Base-by-base conservation (phyloP, 2,797 vertebrate species). In the Anas georgica region DNA sequence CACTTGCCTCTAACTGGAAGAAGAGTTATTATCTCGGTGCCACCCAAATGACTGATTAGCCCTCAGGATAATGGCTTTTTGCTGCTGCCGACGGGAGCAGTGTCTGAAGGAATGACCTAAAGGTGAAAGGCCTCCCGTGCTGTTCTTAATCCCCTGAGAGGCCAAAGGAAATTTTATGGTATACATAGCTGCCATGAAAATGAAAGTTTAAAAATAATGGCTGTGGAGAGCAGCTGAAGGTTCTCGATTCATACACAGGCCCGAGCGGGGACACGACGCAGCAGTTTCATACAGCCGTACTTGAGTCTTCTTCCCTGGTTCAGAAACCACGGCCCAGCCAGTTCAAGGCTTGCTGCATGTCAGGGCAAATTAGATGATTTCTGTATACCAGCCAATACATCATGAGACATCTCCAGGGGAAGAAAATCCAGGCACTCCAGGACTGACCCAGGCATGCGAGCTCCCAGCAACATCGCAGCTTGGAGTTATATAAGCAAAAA, bases 401-500 rank as follows among this genome's bases (percentile, higher is more conserved):
- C 91, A 56, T 22, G 70, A 93, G 58, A 80, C 60, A 68, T 31
- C 70, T 79, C 46, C 1, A 4, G 33, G 18, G 2, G 3, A 3
- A 1, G 29, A 43, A 20, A 58, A 74, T 16, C 23, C 76, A 91
- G 50, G 54, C 72, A 58, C 56, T 89, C 33, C 75, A 55, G 2
- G 9, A 45, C 0, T 66, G 84, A 92, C 76, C 68, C 37, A 93
- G 68, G 33, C 33, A 0, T 33, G 29, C n/a, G 82, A 80, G 31
- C 43, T 85, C 66, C 75, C 43, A 75, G 62, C 62, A 86, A 63
- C 58, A 45, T 39, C 54, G 37, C 41, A 68, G 54, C 69, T 81
- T 62, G 66, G 72, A 95, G 91, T 78, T 56, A 80, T 21, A 23
- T 15, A 86, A 83, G 78, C 73, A 92, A 85, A 75, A 75, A 78